Conservation (phyloP, 2,797 vertebrate genomes). For the Pangasius mekongensis region DNA sequence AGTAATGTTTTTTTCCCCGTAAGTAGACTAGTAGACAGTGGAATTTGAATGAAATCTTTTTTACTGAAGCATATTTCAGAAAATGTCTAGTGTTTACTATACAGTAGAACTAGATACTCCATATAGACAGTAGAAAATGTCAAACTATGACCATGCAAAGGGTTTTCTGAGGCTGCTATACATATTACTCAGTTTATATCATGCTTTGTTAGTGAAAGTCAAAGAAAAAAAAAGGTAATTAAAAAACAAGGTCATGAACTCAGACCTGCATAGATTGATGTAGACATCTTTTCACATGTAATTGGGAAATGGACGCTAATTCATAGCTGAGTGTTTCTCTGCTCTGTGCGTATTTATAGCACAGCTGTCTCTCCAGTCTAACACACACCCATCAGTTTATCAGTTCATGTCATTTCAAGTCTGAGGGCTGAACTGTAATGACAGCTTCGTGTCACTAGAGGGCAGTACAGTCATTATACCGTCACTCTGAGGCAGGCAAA, state of each 20-base stretch:
- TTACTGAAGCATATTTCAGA: not conserved
- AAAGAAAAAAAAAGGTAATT: not conserved
- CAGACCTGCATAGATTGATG: not conserved
- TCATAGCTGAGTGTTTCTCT: not conserved
- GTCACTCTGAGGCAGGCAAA: not conserved
- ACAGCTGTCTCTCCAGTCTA: not conserved
- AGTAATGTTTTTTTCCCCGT: not conserved
- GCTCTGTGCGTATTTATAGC: not conserved
- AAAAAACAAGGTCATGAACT: not conserved
- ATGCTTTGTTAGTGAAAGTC: not conserved
- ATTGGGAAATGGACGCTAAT: not conserved
- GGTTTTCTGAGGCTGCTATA: not conserved
- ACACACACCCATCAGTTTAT: not conserved
- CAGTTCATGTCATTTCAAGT: not conserved
- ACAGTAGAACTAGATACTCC: too few species aligned
- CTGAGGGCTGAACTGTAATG: not conserved
- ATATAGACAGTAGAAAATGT: not conserved
- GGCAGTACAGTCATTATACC: conserved; percentile 27
- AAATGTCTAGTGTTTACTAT: not conserved
- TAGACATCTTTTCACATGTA: not conserved
- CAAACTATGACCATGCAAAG: not conserved
- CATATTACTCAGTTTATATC: not conserved
- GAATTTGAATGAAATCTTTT: not conserved
- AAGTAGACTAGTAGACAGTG: not conserved
- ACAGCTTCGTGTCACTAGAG: conserved; percentile 15